Conservation (phyloP, 1,140 invertebrate genomes). For the Diabrotica virgifera region DNA sequence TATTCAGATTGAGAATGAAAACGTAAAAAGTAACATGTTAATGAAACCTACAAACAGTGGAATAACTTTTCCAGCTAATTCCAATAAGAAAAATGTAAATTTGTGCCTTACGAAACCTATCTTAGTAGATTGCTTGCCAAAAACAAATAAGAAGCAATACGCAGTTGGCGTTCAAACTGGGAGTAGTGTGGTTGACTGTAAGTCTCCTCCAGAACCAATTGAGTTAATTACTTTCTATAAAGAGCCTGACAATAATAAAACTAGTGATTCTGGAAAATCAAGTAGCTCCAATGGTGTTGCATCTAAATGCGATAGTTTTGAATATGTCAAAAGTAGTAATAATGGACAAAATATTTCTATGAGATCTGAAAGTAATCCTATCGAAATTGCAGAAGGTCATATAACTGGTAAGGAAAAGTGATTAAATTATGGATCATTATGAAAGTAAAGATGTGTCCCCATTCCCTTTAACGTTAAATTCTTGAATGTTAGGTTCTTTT, state of each 20-base stretch:
- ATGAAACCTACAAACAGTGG: not conserved
- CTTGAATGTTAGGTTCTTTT: no score
- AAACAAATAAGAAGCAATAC: conserved; percentile 24
- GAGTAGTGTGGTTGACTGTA: not conserved
- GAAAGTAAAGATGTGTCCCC: no score
- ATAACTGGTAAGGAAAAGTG: no score
- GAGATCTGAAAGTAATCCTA: no score
- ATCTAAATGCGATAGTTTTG: conserved; percentile 38
- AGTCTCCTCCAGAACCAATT: not conserved
- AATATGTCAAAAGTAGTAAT: conserved; percentile 29
- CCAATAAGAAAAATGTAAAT: conserved; percentile 27
- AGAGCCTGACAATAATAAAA: not conserved
- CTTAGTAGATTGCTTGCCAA: conserved; percentile 34
- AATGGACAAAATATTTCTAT: not conserved
- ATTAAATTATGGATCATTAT: no score
- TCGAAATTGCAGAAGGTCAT: no score
- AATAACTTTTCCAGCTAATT: not conserved
- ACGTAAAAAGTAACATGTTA: not conserved
- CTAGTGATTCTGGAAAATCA: not conserved
- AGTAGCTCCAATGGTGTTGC: conserved; percentile 10
- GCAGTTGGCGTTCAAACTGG: conserved; percentile 35
- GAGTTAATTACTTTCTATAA: not conserved
- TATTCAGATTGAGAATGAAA: not conserved
- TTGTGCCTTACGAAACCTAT: conserved; percentile 37
- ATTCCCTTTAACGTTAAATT: no score